Base-by-base conservation (phyloP, 2,797 vertebrate species). In the Sebastes kiyomatsui region DNA sequence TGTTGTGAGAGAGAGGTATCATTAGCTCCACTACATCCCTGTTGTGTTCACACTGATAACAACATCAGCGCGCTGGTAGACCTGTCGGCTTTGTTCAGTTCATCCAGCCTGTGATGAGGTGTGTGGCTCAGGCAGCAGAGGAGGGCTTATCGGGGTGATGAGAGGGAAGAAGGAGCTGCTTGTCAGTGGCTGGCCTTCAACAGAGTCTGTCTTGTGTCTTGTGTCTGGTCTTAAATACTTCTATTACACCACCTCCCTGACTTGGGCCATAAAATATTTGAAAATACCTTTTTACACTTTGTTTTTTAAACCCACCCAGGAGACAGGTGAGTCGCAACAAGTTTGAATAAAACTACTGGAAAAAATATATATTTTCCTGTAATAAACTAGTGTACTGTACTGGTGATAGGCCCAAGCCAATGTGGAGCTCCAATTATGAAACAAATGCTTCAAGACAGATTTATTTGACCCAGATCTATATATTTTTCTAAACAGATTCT, bases 21-120 rank as follows among this genome's bases (percentile, higher is more conserved):
- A 83, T 88, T 84, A 85, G 80, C 72, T 80, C 83, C 32, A 66
- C 83, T 66, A 22, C 58, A 78, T 67, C 77, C 66, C 65, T 3
- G 35, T 59, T 69, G 83, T 86, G 87, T 92, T 91, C 75, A 71
- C 88, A 72, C 89, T 85, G 90, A 94, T 93, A 94, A 90, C 72
- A 56, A 77, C 80, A 76, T 75, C 75, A 87, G 74, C 55, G 81
- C 46, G 20, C 79, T 58, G 10, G 81, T 46, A 28, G 67, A 79
- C 70, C 84, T 85, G 92, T 87, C 87, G 56, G 70, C 84, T 82
- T 79, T 30, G 2, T 23, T 91, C 89, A 77, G 49, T n/a, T 64
- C 81, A 56, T 35, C 72, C 72, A 54, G 81, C 61, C 69, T 58
- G 87, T 82, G 88, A 91, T 73, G 85, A 88, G 87, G 72, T 79